Percentiles rank a stretch among this genome's conserved stretches.
Evolutionary conservation across 92 coral and sea anemone species (phyloP).

Genomic region (Epizoanthus scotinus): DNA sequence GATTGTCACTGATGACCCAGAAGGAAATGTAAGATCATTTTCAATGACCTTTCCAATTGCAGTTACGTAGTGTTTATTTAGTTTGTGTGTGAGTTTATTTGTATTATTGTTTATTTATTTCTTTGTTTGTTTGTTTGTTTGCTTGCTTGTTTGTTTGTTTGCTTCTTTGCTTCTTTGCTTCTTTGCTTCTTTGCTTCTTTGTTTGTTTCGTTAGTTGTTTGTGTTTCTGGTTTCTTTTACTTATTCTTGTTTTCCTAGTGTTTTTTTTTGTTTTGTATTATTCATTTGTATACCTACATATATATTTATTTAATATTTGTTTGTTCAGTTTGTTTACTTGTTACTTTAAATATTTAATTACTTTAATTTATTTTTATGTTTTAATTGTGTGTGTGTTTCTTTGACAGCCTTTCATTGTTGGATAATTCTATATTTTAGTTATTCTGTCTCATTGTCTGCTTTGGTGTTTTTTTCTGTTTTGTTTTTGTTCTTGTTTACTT

Average conservation of each 20-base stretch:
- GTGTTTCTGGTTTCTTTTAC: not conserved
- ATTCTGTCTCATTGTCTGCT: not conserved
- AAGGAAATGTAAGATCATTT: constrained; percentile 34
- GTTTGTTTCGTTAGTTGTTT: not conserved
- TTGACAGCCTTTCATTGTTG: too few relatives aligned
- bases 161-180: too few relatives aligned
- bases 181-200: too few relatives aligned
- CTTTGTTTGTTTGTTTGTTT: not conserved
- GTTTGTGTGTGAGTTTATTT: not conserved
- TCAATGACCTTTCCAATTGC: not conserved
- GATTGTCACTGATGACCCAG: constrained; percentile 66
- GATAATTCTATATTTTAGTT: too few relatives aligned
- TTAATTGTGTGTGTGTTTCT: too few relatives aligned
- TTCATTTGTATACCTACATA: too few relatives aligned
- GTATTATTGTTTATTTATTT: too few relatives aligned
- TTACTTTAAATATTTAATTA: too few relatives aligned
- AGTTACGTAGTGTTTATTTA: not conserved
- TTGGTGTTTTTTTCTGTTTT: not conserved
- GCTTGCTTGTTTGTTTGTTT: not conserved
- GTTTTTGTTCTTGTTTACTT: not conserved
- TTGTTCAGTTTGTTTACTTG: too few relatives aligned
- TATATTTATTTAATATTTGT: too few relatives aligned
- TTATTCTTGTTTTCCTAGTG: too few relatives aligned
- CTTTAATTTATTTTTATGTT: too few relatives aligned
- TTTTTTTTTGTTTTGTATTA: not conserved